phyloP scores from a whole-genome alignment of 2,797 vertebrate genomes.

The Schizopygopsis pylzovi region DNA sequence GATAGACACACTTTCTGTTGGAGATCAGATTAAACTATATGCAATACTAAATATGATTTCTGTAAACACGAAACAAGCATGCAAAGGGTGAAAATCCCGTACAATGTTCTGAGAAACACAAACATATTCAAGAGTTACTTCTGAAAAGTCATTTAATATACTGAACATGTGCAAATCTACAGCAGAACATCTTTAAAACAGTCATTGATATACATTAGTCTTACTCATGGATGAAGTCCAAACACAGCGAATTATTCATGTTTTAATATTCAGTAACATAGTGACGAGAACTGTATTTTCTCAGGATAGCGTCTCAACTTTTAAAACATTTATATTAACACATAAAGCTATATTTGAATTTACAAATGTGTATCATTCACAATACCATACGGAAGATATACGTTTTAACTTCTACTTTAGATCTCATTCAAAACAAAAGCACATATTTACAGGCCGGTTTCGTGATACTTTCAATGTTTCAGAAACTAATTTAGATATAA shows the following conservation, averaged over 20 bases:
- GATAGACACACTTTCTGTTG: not conserved
- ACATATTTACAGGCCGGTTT: conserved; percentile 46
- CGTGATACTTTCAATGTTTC: conserved; percentile 4
- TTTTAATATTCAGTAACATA: conserved; percentile 37
- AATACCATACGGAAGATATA: conserved; percentile 2
- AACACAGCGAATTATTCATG: conserved; percentile 34
- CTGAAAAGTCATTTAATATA: conserved; percentile 46
- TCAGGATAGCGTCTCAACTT: conserved; percentile 22
- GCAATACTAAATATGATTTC: not conserved
- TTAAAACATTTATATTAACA: conserved; percentile 42
- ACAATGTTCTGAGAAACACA: not conserved
- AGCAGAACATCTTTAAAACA: conserved; percentile 51
- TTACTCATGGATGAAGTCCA: conserved; percentile 23
- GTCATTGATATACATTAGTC: conserved; percentile 46
- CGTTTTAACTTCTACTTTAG: not conserved
- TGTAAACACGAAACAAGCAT: not conserved
- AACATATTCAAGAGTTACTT: conserved; percentile 6
- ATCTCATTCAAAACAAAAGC: conserved; percentile 33
- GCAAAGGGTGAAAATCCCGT: not conserved
- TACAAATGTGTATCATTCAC: conserved; percentile 1
- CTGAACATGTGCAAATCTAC: conserved; percentile 51
- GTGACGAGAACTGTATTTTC: conserved; percentile 25
- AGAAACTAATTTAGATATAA: conserved; percentile 35
- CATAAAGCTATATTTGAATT: conserved; percentile 30
- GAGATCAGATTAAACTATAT: not conserved